Percentiles rank a stretch among this genome's conserved stretches.
Conservation (phyloP, 2,888 invertebrate species). For the Heliconius erato region DNA sequence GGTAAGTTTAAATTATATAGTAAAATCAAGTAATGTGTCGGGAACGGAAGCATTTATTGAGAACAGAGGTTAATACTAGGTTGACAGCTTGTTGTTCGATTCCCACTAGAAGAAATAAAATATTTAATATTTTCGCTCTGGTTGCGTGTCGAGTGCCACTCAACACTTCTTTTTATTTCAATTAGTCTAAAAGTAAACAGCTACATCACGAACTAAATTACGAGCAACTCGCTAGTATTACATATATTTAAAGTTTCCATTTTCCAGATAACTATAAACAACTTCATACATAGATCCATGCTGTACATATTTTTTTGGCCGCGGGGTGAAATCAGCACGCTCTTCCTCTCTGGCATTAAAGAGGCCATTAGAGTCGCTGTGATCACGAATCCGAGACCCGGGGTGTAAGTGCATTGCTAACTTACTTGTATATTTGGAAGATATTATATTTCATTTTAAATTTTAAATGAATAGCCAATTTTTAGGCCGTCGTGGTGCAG, state of each 20-base stretch:
- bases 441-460: background rate
- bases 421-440: background rate
- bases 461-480: background rate
- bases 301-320: conserved; percentile 90
- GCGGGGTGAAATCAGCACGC: conserved; percentile 77
- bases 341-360: conserved; percentile 81
- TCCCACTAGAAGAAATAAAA: no score
- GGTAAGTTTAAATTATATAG: conserved; percentile 19
- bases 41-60: no score
- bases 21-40: background rate
- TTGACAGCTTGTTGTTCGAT: no score
- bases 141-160: no score
- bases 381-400: conserved; percentile 87
- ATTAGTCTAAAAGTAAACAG: no score
- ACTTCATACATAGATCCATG: conserved; percentile 87
- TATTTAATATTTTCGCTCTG: no score
- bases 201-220: no score
- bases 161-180: no score
- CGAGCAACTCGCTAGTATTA: no score
- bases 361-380: conserved; percentile 88
- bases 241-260: background rate
- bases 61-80: no score
- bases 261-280: conserved; percentile 78
- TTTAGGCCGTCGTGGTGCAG: background rate
- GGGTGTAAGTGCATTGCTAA: conserved; percentile 80